Evolutionary conservation across 1,140 invertebrate genomes (phyloP).

Genomic region (Dufourea novaeangliae): DNA sequence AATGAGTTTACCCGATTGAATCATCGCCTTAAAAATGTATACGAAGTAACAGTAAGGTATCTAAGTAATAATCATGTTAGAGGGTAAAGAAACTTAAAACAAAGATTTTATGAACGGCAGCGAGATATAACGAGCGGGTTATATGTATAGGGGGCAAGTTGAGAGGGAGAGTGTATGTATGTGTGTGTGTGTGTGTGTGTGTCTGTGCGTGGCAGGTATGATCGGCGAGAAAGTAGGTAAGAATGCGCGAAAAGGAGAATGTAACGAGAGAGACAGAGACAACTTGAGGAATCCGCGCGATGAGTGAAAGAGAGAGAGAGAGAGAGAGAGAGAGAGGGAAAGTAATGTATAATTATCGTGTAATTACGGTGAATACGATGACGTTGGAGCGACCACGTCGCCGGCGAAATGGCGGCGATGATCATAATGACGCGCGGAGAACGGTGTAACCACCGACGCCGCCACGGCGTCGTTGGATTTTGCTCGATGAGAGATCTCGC

Average conservation of each 20-base stretch:
- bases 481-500: no score
- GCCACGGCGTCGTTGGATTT: no score
- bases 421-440: conserved; percentile 61
- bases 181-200: conserved; percentile 10
- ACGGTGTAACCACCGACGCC: conserved; percentile 31
- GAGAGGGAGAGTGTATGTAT: conserved; percentile 40
- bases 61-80: conserved; percentile 82
- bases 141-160: conserved; percentile 52
- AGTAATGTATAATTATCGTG: conserved; percentile 79
- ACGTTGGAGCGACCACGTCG: conserved; percentile 46
- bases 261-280: conserved; percentile 30
- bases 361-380: conserved; percentile 76
- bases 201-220: conserved; percentile 10
- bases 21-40: conserved; percentile 83
- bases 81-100: conserved; percentile 74
- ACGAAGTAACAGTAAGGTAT: conserved; percentile 82
- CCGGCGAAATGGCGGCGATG: conserved; percentile 54
- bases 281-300: neutral
- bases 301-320: conserved; percentile 44
- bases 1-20: conserved; percentile 82
- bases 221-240: conserved; percentile 12
- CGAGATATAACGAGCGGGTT: conserved; percentile 66
- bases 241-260: conserved; percentile 34
- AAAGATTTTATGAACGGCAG: conserved; percentile 80
- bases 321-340: conserved; percentile 42